Evolutionary conservation across 2,797 vertebrate genomes (phyloP).

Genomic region (Enteromius mattozi): DNA sequence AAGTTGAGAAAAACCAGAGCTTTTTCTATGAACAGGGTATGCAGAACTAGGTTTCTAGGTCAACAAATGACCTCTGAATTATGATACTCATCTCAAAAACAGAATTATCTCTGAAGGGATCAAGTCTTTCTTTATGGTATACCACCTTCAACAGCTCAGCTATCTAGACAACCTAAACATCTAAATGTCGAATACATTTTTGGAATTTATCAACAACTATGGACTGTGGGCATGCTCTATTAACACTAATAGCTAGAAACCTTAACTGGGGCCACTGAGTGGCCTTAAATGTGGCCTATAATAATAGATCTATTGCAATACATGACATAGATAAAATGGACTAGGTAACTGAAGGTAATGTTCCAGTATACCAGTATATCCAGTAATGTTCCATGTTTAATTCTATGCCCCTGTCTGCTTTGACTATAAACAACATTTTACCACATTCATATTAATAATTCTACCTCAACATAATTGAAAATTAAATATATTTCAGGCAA

Average conservation of each 20-base stretch:
- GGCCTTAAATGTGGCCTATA: not conserved
- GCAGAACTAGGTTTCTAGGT: conserved; percentile 27
- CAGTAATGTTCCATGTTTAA: not conserved
- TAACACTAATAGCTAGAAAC: not conserved
- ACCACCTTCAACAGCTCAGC: not conserved
- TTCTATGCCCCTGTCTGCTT: not conserved
- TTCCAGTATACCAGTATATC: not conserved
- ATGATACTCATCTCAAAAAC: conserved; percentile 27
- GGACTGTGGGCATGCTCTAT: not conserved
- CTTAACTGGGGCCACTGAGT: not conserved
- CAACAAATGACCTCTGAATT: conserved; percentile 15
- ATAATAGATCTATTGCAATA: not conserved
- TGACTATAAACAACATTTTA: not conserved
- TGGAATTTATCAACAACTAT: not conserved
- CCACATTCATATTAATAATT: not conserved
- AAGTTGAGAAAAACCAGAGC: conserved; percentile 46
- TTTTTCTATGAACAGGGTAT: not conserved
- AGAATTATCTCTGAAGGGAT: conserved; percentile 43
- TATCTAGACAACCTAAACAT: not conserved
- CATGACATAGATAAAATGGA: not conserved
- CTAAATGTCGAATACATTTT: not conserved
- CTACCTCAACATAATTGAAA: not conserved
- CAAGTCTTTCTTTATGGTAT: not conserved
- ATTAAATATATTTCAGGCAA: not conserved
- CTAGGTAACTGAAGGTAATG: not conserved